Evolutionary conservation across 92 coral and sea anemone genomes (phyloP).

Genomic region (Epizoanthus rinbou): DNA sequence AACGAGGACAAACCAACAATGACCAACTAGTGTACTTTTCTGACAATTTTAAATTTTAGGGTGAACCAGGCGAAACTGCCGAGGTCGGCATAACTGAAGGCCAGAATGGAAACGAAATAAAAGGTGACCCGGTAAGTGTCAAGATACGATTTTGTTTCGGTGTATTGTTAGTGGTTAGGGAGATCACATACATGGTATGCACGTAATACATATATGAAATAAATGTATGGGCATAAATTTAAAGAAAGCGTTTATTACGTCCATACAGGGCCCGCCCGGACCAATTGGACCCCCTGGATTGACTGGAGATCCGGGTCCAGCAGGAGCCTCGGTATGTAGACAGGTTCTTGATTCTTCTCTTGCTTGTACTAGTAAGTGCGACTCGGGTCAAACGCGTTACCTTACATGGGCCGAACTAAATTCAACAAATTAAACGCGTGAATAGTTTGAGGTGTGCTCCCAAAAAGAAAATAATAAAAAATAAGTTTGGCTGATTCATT

Average conservation of each 20-base stretch:
- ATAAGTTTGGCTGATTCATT: too few relatives aligned
- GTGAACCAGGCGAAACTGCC: constrained; percentile 21
- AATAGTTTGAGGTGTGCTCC: too few relatives aligned
- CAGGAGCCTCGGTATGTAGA: constrained; percentile 12
- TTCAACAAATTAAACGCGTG: too few relatives aligned
- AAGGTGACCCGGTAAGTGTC: constrained; percentile 12
- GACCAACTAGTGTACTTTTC: too few relatives aligned
- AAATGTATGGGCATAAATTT: not conserved
- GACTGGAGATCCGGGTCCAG: constrained; percentile 8
- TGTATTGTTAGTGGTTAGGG: too few relatives aligned
- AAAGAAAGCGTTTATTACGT: not conserved
- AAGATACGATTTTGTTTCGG: too few relatives aligned
- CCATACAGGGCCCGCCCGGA: constrained; percentile 26
- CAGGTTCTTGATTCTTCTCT: not conserved
- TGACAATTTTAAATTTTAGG: not conserved
- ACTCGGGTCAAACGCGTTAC: too few relatives aligned
- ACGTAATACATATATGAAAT: not conserved
- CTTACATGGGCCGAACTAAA: too few relatives aligned
- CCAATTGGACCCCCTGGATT: constrained; percentile 1
- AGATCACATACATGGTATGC: too few relatives aligned
- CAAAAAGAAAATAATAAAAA: too few relatives aligned
- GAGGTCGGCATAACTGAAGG: constrained; percentile 34
- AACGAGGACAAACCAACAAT: too few relatives aligned
- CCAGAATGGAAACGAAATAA: constrained; percentile 1
- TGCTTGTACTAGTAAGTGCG: too few relatives aligned